phyloP scores from a whole-genome alignment of 2,888 invertebrate genomes.

The Cataglyphis cursor region DNA sequence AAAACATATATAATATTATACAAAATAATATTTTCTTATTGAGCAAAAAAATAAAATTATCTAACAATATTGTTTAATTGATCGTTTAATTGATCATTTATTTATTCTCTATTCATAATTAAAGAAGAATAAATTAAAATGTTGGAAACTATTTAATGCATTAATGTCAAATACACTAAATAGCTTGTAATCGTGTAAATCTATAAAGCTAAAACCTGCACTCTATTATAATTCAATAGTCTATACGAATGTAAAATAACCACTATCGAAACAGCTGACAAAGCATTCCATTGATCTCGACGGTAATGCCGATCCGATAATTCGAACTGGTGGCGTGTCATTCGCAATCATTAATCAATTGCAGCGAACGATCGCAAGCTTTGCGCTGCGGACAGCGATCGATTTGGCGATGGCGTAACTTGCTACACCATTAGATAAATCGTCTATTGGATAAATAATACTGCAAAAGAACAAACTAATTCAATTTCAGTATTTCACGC shows the following conservation, averaged over 20 bases:
- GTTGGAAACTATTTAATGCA: neutral
- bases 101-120: neutral
- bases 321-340: conserved; percentile 21
- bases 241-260: conserved; percentile 14
- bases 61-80: neutral
- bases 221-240: conserved; percentile 20
- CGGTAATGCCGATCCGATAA: conserved; percentile 21
- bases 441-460: conserved; percentile 57
- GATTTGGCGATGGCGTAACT: conserved; percentile 13
- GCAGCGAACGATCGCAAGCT: conserved; percentile 22
- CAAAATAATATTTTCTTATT: neutral
- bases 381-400: conserved; percentile 30
- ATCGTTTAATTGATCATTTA: neutral
- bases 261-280: neutral
- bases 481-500: conserved; percentile 47
- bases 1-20: neutral
- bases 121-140: conserved; percentile 22
- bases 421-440: conserved; percentile 65
- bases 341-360: conserved; percentile 45
- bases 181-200: conserved; percentile 3
- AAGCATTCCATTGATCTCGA: conserved; percentile 24
- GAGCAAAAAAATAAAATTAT: conserved; percentile 13
- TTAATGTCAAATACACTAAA: neutral
- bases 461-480: conserved; percentile 64
- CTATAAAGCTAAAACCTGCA: neutral